Conservation (phyloP, 2,888 invertebrate genomes). For the Leptogaster cylindrica region DNA sequence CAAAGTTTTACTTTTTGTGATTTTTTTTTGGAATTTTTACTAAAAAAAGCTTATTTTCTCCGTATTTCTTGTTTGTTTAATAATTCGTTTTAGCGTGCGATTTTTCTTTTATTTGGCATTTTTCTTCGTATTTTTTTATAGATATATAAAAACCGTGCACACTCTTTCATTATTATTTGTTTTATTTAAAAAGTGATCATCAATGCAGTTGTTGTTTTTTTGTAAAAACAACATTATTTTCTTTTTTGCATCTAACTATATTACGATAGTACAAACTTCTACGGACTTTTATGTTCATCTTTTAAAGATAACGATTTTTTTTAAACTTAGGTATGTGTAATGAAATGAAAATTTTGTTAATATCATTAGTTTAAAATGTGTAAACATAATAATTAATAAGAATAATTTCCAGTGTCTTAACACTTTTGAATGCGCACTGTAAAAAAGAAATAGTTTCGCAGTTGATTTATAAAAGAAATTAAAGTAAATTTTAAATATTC, state of each 20-base stretch:
- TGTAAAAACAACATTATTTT: background rate
- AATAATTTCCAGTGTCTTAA: no score
- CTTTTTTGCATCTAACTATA: constrained; percentile 4
- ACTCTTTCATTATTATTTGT: no score
- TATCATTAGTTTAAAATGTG: no score
- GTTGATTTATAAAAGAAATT: no score
- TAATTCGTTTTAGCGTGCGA: constrained; percentile 20
- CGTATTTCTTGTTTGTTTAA: constrained; percentile 5
- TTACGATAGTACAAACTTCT: background rate
- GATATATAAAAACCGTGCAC: background rate
- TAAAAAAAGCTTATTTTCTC: no score
- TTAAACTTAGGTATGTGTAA: background rate
- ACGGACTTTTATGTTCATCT: background rate
- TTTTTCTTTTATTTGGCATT: background rate
- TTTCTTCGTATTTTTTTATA: background rate
- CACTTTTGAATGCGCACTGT: no score
- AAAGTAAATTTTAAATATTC: no score
- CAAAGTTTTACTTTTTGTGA: no score
- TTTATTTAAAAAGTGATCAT: constrained; percentile 14
- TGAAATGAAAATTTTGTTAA: background rate
- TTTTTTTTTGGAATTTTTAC: no score
- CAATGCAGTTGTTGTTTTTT: background rate
- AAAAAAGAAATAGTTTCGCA: no score
- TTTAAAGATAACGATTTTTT: background rate
- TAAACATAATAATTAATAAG: no score